phyloP scores from a whole-genome alignment of 2,797 vertebrate genomes.

The Epinephelus coioides region DNA sequence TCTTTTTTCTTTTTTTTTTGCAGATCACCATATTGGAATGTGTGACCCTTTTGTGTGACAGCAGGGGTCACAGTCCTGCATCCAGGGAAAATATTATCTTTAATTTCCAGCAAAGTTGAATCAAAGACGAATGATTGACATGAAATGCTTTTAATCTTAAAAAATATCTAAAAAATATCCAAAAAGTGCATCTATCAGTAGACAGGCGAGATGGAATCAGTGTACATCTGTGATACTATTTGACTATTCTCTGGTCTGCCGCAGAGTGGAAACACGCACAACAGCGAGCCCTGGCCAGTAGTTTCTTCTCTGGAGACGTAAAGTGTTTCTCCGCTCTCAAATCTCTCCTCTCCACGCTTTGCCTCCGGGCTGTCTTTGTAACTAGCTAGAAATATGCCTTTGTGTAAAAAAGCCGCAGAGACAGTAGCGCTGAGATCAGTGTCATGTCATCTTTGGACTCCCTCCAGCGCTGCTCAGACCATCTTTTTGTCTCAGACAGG shows the following conservation, averaged over 20 bases:
- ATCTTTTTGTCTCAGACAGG: conserved; percentile 68
- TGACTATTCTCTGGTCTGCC: conserved; percentile 52
- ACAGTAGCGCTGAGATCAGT: conserved; percentile 76
- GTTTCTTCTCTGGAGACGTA: conserved; percentile 66
- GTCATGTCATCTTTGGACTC: conserved; percentile 77
- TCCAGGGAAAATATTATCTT: conserved; percentile 60
- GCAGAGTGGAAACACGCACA: conserved; percentile 64
- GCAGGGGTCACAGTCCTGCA: conserved; percentile 39
- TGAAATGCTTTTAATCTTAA: not conserved
- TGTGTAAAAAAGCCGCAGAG: conserved; percentile 63
- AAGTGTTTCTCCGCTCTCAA: conserved; percentile 64
- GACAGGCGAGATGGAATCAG: conserved; percentile 27
- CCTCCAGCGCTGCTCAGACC: conserved; percentile 72
- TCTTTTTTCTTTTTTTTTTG: conserved; percentile 11
- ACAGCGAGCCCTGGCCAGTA: conserved; percentile 49
- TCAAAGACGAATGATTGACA: conserved; percentile 27
- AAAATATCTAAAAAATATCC: conserved; percentile 7
- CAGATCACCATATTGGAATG: conserved; percentile 68
- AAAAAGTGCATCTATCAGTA: not conserved
- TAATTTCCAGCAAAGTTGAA: conserved; percentile 38
- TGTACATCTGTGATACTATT: conserved; percentile 64
- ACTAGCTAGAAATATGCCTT: conserved; percentile 74
- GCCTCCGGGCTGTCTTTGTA: conserved; percentile 68
- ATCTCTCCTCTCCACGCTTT: conserved; percentile 55
- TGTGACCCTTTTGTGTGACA: conserved; percentile 60